Evolutionary conservation across 2,113 vertebrate species (phyloP).

Genomic region (Pontoporia blainvillei): DNA sequence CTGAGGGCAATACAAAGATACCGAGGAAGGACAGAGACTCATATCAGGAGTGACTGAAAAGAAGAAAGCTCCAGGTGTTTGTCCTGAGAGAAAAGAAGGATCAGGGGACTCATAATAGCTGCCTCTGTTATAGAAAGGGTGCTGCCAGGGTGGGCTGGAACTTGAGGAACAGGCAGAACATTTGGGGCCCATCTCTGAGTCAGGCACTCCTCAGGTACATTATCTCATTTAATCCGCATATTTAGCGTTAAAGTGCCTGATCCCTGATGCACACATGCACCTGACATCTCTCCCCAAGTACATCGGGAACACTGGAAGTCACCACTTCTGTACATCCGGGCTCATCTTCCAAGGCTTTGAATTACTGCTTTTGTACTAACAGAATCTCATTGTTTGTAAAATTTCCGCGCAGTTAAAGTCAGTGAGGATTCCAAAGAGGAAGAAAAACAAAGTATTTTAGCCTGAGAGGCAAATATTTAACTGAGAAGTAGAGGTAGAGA

Average conservation of each 20-base stretch:
- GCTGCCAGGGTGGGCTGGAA: neutral
- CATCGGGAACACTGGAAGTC: fast-evolving
- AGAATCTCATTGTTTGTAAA: neutral
- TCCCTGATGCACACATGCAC: neutral
- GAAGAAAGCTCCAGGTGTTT: neutral
- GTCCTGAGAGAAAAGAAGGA: neutral
- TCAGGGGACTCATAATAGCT: neutral
- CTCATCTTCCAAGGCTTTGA: neutral
- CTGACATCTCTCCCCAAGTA: neutral
- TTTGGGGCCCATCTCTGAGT: neutral
- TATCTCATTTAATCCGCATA: neutral
- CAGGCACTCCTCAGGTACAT: neutral
- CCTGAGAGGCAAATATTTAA: neutral
- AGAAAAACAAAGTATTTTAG: neutral
- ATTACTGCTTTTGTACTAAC: neutral
- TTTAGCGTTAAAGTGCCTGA: neutral
- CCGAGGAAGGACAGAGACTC: neutral
- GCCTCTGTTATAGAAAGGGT: neutral
- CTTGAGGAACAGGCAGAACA: neutral
- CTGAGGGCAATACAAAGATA: neutral
- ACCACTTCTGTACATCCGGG: neutral
- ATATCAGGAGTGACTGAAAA: neutral
- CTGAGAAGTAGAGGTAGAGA: neutral
- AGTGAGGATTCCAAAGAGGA: neutral
- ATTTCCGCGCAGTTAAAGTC: neutral